Conservation (phyloP, 2,888 invertebrate genomes). For the Oegoconia quadripuncta region DNA sequence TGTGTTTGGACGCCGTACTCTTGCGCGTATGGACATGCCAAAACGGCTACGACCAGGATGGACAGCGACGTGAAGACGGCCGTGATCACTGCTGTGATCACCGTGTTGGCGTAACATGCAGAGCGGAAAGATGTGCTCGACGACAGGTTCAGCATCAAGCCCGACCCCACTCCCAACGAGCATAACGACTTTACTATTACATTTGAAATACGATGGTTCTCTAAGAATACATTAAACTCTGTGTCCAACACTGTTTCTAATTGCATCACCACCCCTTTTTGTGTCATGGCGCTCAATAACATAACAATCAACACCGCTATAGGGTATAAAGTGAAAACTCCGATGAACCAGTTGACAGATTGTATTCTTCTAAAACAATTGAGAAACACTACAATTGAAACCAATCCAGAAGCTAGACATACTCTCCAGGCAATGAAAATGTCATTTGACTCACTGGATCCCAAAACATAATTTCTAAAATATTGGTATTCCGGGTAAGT, state of each 20-base stretch:
- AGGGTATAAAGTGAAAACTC: constrained; percentile 37
- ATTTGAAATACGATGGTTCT: constrained; percentile 28
- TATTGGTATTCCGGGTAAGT: constrained; percentile 64
- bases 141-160: constrained; percentile 45
- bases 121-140: constrained; percentile 48
- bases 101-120: constrained; percentile 54
- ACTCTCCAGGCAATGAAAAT: constrained; percentile 52
- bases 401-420: constrained; percentile 46
- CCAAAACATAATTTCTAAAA: constrained; percentile 41
- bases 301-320: constrained; percentile 36
- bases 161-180: constrained; percentile 48
- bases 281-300: constrained; percentile 56
- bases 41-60: constrained; percentile 42
- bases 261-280: constrained; percentile 53
- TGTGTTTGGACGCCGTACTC: constrained; percentile 31
- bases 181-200: constrained; percentile 39
- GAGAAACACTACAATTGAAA: constrained; percentile 35
- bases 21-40: constrained; percentile 55
- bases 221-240: constrained; percentile 36
- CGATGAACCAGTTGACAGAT: constrained; percentile 40
- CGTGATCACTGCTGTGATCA: constrained; percentile 39
- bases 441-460: constrained; percentile 8
- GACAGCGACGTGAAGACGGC: constrained; percentile 33
- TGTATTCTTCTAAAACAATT: constrained; percentile 43
- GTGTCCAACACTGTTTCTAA: constrained; percentile 48